phyloP scores from a whole-genome alignment of 2,888 invertebrate species.

The Torymus aiolomorphi region DNA sequence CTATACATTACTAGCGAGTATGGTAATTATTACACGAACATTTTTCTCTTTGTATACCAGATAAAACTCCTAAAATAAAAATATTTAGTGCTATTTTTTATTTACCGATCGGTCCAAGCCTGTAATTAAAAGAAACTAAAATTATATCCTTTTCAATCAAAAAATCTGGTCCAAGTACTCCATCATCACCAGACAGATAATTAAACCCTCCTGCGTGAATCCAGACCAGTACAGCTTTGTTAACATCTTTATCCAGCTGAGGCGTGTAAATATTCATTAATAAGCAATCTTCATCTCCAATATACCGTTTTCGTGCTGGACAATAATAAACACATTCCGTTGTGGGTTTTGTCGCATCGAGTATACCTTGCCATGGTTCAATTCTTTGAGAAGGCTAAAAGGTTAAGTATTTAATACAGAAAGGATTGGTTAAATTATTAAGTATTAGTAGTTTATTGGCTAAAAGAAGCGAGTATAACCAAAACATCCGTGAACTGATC shows the following conservation, averaged over 20 bases:
- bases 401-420: too few species aligned
- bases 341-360: slow-evolving; percentile 68
- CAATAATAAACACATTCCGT: slow-evolving; percentile 68
- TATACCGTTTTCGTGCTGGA: slow-evolving; percentile 61
- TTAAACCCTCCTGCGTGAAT: slow-evolving; percentile 67
- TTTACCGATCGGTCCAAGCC: slow-evolving; percentile 69
- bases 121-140: slow-evolving; percentile 68
- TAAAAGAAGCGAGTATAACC: too few species aligned
- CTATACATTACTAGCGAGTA: too few species aligned
- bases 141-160: slow-evolving; percentile 68
- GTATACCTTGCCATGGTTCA: slow-evolving; percentile 68
- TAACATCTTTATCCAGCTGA: slow-evolving; percentile 64
- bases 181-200: slow-evolving; percentile 63
- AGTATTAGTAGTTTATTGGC: too few species aligned
- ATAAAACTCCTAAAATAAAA: background rate
- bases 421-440: too few species aligned
- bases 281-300: slow-evolving; percentile 71
- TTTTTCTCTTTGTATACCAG: too few species aligned
- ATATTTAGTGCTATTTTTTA: background rate
- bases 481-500: too few species aligned
- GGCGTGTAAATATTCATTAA: slow-evolving; percentile 70
- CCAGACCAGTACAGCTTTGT: slow-evolving; percentile 69
- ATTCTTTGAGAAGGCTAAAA: slow-evolving; percentile 62
- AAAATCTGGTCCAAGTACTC: slow-evolving; percentile 67
- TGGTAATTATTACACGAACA: too few species aligned